phyloP scores from a whole-genome alignment of 2,797 vertebrate species.

The Prionace glauca region DNA sequence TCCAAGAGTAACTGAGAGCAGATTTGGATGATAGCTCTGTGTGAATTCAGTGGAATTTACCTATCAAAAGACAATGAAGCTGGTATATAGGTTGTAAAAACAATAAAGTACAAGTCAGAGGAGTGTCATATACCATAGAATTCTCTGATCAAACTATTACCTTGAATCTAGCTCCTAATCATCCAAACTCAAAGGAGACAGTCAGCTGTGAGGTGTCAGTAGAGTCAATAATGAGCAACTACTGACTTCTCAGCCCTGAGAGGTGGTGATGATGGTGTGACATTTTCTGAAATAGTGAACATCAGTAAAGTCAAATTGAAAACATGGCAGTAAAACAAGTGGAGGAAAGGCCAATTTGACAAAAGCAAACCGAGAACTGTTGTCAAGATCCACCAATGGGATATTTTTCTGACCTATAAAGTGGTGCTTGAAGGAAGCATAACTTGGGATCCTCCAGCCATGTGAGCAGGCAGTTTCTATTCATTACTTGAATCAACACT shows the following conservation, averaged over 20 bases:
- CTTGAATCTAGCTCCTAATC: not conserved
- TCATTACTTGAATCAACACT: too few species aligned
- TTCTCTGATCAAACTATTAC: not conserved
- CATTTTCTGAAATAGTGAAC: not conserved
- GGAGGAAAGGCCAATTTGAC: not conserved
- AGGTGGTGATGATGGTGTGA: not conserved
- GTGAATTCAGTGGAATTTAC: not conserved
- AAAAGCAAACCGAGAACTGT: too few species aligned
- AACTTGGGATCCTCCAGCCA: too few species aligned
- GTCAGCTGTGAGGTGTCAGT: not conserved
- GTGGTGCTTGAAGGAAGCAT: too few species aligned
- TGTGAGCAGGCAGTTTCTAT: too few species aligned
- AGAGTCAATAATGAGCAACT: not conserved
- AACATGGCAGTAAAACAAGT: not conserved
- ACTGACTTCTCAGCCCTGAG: not conserved
- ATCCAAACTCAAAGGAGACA: not conserved
- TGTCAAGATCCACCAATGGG: too few species aligned
- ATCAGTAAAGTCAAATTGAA: not conserved
- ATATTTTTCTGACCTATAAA: too few species aligned
- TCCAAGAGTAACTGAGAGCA: not conserved
- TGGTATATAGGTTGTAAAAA: not conserved
- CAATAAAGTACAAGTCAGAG: not conserved
- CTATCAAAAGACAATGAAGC: not conserved
- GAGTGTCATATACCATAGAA: not conserved
- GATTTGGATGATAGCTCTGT: not conserved